Evolutionary conservation across 2,113 vertebrate genomes (phyloP).

Genomic region (Circaetus cinerascens): DNA sequence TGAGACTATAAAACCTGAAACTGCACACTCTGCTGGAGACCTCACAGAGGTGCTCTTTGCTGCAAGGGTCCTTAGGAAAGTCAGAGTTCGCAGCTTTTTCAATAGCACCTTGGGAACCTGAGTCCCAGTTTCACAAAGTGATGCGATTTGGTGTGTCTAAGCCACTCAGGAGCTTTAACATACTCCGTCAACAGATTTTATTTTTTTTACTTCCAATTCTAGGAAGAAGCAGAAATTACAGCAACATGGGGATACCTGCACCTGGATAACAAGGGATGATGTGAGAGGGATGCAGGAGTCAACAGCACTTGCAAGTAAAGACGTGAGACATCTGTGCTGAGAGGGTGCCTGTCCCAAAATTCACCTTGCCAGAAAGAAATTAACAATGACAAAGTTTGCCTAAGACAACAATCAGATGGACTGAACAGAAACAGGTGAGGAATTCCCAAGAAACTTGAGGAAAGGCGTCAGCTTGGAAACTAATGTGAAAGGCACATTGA

Average conservation of each 20-base stretch:
- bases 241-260: background rate
- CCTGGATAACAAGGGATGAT: background rate
- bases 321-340: background rate
- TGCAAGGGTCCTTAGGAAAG: background rate
- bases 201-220: background rate
- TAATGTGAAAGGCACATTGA: background rate
- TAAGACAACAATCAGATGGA: rapidly evolving
- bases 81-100: background rate
- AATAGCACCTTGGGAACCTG: background rate
- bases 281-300: background rate
- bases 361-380: background rate
- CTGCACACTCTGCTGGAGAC: background rate
- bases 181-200: background rate
- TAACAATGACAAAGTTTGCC: background rate
- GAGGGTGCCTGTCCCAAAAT: background rate
- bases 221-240: background rate
- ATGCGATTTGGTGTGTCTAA: background rate
- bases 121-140: background rate
- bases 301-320: background rate
- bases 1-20: background rate
- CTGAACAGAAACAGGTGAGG: background rate
- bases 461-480: background rate
- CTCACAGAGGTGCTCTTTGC: background rate
- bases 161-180: background rate
- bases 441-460: background rate